Conservation (phyloP, 2,797 vertebrate genomes). For the Gallinago nigripennis region DNA sequence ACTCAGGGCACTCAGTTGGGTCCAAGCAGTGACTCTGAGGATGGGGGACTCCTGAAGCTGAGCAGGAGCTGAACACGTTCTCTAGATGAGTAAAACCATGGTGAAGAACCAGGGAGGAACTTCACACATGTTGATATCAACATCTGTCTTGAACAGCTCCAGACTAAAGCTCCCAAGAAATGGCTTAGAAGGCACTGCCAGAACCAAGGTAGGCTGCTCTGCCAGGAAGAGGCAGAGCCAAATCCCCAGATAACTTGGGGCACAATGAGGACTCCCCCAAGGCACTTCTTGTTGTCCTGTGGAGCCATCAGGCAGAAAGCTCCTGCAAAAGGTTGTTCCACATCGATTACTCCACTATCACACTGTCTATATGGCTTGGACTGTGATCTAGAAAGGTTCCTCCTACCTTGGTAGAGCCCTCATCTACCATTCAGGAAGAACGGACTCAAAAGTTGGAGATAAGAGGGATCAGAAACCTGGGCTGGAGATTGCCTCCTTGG, state of each 20-base stretch:
- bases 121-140: not conserved
- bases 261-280: not conserved
- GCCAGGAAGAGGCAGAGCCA: not conserved
- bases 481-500: not conserved
- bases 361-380: rapidly evolving
- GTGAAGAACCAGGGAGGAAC: not conserved
- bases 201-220: not conserved
- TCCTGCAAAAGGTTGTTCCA: not conserved
- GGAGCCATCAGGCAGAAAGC: not conserved
- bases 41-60: rapidly evolving
- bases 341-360: rapidly evolving
- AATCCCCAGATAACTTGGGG: not conserved
- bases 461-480: not conserved
- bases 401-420: not conserved
- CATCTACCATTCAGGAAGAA: not conserved
- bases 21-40: rapidly evolving
- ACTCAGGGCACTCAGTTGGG: too few relatives aligned
- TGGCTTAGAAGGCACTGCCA: not conserved
- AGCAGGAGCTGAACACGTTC: rapidly evolving
- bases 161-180: not conserved
- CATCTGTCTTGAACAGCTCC: not conserved
- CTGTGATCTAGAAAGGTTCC: not conserved
- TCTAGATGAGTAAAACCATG: not conserved
- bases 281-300: not conserved
- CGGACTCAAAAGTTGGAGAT: rapidly evolving